A percentile compares a stretch with the other conserved stretches of the same genome.
These are phyloP conservation scores for Zeuzera pyrina DNA, from an alignment of 2,888 invertebrate genomes.

Conservation along the genomic window DNA sequence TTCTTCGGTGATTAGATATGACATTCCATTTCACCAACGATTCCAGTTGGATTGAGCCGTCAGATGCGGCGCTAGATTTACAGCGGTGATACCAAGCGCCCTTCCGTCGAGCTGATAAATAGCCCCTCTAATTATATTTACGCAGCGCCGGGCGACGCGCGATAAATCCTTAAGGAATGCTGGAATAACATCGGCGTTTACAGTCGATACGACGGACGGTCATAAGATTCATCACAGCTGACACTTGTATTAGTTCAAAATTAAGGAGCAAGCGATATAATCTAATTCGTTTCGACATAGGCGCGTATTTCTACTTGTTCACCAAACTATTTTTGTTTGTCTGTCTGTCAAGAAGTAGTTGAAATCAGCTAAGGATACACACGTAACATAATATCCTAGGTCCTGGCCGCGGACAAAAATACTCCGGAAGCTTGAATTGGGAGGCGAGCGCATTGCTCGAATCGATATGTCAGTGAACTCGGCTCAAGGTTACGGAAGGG, in stretches of 20 bases:
- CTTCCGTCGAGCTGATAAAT: slow-evolving; percentile 68
- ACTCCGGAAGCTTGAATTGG: slow-evolving; percentile 55
- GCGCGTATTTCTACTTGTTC: slow-evolving; percentile 16
- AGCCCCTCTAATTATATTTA: slow-evolving; percentile 71
- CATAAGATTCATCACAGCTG: slow-evolving; percentile 40
- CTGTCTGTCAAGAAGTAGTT: slow-evolving; percentile 12
- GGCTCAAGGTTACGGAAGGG: slow-evolving; percentile 50
- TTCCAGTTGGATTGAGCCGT: slow-evolving; percentile 66
- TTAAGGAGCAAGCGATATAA: slow-evolving; percentile 42
- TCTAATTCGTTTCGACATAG: slow-evolving; percentile 31
- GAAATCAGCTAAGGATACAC: slow-evolving; percentile 28
- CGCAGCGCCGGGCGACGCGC: slow-evolving; percentile 59
- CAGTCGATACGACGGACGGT: slow-evolving; percentile 35
- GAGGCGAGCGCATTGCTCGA: slow-evolving; percentile 32
- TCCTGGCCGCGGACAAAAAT: slow-evolving; percentile 44
- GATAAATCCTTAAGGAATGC: slow-evolving; percentile 60
- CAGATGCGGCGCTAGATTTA: slow-evolving; percentile 55
- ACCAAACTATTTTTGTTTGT: slow-evolving; percentile 15
- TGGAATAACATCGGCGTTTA: slow-evolving; percentile 50
- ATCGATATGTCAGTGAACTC: slow-evolving; percentile 51
- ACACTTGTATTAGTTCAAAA: slow-evolving; percentile 42
- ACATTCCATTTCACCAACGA: slow-evolving; percentile 48
- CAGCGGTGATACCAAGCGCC: slow-evolving; percentile 57
- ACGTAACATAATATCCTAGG: slow-evolving; percentile 41
- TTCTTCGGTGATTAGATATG: slow-evolving; percentile 28